Percentiles rank a stretch among this genome's conserved stretches.
These are phyloP conservation scores for Malurus cyaneus DNA, from an alignment of 2,113 vertebrate species.

Conservation along the genomic window DNA sequence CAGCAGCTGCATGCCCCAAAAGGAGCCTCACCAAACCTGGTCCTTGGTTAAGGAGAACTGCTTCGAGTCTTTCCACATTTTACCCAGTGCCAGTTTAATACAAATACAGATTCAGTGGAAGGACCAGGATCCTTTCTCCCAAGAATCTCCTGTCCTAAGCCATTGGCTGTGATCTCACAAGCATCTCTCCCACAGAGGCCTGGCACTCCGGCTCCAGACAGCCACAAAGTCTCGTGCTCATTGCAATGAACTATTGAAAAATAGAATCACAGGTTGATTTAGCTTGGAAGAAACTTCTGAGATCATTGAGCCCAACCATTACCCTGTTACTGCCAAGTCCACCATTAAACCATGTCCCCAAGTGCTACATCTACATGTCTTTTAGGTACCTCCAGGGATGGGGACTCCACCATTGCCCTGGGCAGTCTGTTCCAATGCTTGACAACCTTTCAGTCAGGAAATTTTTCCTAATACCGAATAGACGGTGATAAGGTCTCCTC, in stretches of 20 bases:
- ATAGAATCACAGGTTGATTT: background rate
- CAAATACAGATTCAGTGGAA: background rate
- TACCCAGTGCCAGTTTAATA: background rate
- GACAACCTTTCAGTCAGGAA: background rate
- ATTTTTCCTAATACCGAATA: background rate
- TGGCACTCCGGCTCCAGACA: background rate
- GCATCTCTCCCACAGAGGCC: background rate
- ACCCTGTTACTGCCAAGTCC: background rate
- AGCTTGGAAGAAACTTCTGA: background rate
- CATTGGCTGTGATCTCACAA: background rate
- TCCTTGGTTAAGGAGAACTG: background rate
- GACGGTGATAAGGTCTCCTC: background rate
- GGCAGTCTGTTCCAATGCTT: background rate
- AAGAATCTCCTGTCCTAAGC: background rate
- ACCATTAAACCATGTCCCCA: background rate
- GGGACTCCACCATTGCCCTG: background rate
- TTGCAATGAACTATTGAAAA: background rate
- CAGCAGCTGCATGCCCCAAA: background rate
- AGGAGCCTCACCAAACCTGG: background rate
- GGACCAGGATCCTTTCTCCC: background rate
- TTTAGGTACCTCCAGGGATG: background rate
- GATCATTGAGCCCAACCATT: background rate
- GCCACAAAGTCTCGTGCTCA: background rate
- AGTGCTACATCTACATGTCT: fast-evolving
- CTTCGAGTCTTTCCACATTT: background rate